These are phyloP conservation scores for Aelia acuminata DNA, from an alignment of 2,888 invertebrate genomes.

Conservation along the genomic window DNA sequence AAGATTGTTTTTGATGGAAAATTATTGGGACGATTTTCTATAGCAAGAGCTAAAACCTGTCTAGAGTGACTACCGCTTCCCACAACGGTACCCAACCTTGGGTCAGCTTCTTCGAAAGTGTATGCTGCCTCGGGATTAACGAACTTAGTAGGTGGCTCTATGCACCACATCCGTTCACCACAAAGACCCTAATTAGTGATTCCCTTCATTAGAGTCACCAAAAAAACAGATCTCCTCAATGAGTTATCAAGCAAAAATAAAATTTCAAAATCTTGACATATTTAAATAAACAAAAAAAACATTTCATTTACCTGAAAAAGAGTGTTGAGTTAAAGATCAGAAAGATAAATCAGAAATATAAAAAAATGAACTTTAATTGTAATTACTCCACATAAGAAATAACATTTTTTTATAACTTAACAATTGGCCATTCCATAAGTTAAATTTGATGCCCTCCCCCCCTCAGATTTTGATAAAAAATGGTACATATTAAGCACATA, in stretches of 20 bases:
- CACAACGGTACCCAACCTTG: constrained; percentile 34
- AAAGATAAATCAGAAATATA: no score
- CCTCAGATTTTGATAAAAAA: no score
- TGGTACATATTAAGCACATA: no score
- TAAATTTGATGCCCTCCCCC: no score
- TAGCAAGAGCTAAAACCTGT: not conserved
- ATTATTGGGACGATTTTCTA: not conserved
- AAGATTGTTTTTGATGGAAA: not conserved
- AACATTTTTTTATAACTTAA: no score
- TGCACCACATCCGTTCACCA: not conserved
- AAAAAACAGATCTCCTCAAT: not conserved
- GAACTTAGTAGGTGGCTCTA: not conserved
- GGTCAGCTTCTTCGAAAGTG: constrained; percentile 17
- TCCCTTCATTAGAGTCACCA: not conserved
- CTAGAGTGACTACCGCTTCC: constrained; percentile 15
- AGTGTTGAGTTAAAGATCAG: no score
- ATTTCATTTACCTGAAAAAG: no score
- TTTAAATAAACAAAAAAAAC: no score
- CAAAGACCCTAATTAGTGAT: not conserved
- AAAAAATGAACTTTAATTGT: no score
- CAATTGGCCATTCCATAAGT: no score
- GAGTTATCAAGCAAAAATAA: not conserved
- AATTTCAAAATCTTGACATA: no score
- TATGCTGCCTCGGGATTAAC: constrained; percentile 5
- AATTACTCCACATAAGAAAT: no score